A percentile compares a stretch with the other conserved stretches of the same genome.
Evolutionary conservation across 2,888 invertebrate genomes (phyloP).

Genomic region (Mystacides longicornis): DNA sequence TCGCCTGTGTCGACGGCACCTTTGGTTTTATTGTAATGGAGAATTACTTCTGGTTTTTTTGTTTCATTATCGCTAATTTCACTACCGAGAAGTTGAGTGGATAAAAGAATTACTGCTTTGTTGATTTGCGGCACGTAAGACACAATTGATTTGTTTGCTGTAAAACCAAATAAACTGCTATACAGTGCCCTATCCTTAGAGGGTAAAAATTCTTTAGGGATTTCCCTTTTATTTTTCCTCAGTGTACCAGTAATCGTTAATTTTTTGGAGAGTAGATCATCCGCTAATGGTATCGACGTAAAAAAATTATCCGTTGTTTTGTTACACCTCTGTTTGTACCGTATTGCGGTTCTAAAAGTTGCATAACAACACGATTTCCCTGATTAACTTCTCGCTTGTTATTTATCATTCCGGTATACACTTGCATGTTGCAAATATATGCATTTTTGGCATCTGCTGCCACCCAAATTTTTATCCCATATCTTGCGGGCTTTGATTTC

Average conservation of each 20-base stretch:
- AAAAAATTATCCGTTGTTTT: slow-evolving; percentile 16
- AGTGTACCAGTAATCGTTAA: slow-evolving; percentile 13
- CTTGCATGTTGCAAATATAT: slow-evolving; percentile 15
- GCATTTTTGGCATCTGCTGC: slow-evolving; percentile 12
- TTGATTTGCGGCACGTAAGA: slow-evolving; percentile 8
- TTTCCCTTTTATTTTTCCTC: slow-evolving; percentile 7
- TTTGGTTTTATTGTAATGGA: slow-evolving; percentile 12
- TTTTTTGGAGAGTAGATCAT: slow-evolving; percentile 10
- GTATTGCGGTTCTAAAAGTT: slow-evolving; percentile 13
- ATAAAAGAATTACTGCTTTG: background rate
- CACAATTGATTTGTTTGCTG: slow-evolving; percentile 4
- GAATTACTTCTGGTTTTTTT: slow-evolving; percentile 6
- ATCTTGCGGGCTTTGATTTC: slow-evolving; percentile 18
- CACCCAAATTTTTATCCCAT: slow-evolving; percentile 19
- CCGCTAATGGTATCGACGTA: slow-evolving; percentile 14
- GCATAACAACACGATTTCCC: slow-evolving; percentile 15
- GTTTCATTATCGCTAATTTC: background rate
- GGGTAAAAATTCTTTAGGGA: slow-evolving; percentile 8
- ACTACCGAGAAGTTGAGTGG: background rate
- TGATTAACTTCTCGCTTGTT: slow-evolving; percentile 16
- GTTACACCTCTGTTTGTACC: slow-evolving; percentile 13
- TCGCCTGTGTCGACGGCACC: slow-evolving; percentile 13
- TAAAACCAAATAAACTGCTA: slow-evolving; percentile 8
- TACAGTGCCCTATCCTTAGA: background rate
- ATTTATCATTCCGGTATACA: slow-evolving; percentile 11